These are phyloP conservation scores for Bombus breviceps DNA, from an alignment of 1,140 invertebrate species.

Conservation along the genomic window DNA sequence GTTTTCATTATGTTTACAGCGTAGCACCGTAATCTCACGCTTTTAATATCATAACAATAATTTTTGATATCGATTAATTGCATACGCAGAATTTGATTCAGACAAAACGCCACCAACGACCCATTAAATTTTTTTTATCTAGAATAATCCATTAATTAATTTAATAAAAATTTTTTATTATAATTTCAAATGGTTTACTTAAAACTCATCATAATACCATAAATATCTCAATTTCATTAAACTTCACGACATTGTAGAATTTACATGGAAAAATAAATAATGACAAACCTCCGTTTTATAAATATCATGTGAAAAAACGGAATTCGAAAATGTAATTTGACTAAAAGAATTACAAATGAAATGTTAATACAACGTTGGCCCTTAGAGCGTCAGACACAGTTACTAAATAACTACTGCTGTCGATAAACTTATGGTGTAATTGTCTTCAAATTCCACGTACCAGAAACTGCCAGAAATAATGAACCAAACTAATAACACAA, in stretches of 20 bases:
- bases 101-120: background rate
- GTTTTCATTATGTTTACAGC: constrained; percentile 56
- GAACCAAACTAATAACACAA: background rate
- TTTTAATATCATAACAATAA: constrained; percentile 53
- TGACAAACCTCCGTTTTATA: background rate
- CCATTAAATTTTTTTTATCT: background rate
- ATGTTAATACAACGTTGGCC: background rate
- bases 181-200: no score
- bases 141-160: background rate
- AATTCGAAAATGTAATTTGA: background rate
- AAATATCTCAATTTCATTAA: background rate
- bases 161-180: no score
- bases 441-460: constrained; percentile 11
- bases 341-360: background rate
- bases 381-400: background rate
- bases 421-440: background rate
- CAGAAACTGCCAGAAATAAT: constrained; percentile 9
- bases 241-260: background rate
- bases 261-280: background rate
- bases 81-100: constrained; percentile 18
- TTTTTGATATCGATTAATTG: background rate
- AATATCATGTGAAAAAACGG: background rate
- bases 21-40: constrained; percentile 53
- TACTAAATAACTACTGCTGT: no score
- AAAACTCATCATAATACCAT: background rate